Conservation (phyloP, 2,888 invertebrate genomes). For the Dimorphilus gyrociliatus region DNA sequence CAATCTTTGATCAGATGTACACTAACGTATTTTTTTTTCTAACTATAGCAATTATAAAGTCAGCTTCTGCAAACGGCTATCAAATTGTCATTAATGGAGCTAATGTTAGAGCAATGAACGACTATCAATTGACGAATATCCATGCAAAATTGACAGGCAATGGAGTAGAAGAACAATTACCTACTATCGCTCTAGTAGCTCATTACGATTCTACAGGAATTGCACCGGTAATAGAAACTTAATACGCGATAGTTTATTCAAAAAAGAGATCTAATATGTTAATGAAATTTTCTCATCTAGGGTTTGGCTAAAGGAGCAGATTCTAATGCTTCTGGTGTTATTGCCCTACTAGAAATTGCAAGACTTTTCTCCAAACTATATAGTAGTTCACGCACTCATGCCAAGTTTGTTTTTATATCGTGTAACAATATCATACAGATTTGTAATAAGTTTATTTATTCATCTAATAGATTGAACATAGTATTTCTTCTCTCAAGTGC, state of each 20-base stretch:
- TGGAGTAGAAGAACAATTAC: slow-evolving; percentile 53
- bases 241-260: slow-evolving; percentile 1
- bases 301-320: slow-evolving; percentile 65
- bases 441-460: background rate
- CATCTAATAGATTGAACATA: slow-evolving; percentile 45
- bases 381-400: slow-evolving; percentile 49
- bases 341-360: slow-evolving; percentile 67
- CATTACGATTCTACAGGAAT: slow-evolving; percentile 81
- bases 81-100: slow-evolving; percentile 69
- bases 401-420: slow-evolving; percentile 30
- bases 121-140: slow-evolving; percentile 67
- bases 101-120: slow-evolving; percentile 52
- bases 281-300: slow-evolving; percentile 14
- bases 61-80: slow-evolving; percentile 84
- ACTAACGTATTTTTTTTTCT: slow-evolving; percentile 7
- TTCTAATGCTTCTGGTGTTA: slow-evolving; percentile 77
- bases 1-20: too few species aligned
- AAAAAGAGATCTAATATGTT: slow-evolving; percentile 2
- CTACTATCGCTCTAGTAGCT: slow-evolving; percentile 74
- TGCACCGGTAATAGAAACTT: slow-evolving; percentile 65
- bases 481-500: slow-evolving; percentile 76
- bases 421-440: background rate
- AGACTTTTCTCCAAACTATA: slow-evolving; percentile 74
- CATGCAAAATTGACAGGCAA: slow-evolving; percentile 46
- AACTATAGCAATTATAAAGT: slow-evolving; percentile 64